phyloP scores from a whole-genome alignment of 2,888 invertebrate species.

The Parnassius mnemosyne region DNA sequence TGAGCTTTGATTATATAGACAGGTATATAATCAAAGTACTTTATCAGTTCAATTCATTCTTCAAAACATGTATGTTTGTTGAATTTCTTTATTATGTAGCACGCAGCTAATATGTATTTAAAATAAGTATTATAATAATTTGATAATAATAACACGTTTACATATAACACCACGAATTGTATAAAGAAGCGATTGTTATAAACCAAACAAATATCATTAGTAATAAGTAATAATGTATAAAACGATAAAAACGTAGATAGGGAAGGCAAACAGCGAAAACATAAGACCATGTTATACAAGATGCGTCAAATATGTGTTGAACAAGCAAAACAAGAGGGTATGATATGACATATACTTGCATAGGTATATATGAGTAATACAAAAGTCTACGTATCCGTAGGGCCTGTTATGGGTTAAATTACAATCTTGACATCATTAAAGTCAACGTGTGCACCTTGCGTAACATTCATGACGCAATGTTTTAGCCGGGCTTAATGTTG shows the following conservation, averaged over 20 bases:
- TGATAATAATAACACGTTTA: too few relatives aligned
- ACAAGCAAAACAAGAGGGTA: conserved; percentile 8
- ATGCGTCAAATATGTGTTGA: conserved; percentile 14
- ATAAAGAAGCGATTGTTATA: too few relatives aligned
- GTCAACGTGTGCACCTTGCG: conserved; percentile 14
- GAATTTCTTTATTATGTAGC: too few relatives aligned
- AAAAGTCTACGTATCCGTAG: conserved; percentile 15
- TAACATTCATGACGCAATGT: conserved; percentile 20
- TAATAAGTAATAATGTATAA: too few relatives aligned
- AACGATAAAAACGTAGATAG: conserved; percentile 32
- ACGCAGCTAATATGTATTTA: too few relatives aligned
- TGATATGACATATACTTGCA: conserved; percentile 17
- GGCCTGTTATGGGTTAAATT: conserved; percentile 25
- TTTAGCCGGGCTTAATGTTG: background rate
- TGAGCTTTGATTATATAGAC: too few relatives aligned
- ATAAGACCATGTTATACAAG: conserved; percentile 8
- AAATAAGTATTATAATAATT: too few relatives aligned
- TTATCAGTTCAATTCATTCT: too few relatives aligned
- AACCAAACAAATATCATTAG: too few relatives aligned
- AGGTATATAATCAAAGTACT: too few relatives aligned
- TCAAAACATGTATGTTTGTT: too few relatives aligned
- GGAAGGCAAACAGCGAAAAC: conserved; percentile 17
- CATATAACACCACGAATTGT: too few relatives aligned
- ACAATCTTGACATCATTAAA: conserved; percentile 29
- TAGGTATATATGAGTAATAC: conserved; percentile 21